phyloP scores from a whole-genome alignment of 2,888 invertebrate species.

The Drosophila mercatorum region DNA sequence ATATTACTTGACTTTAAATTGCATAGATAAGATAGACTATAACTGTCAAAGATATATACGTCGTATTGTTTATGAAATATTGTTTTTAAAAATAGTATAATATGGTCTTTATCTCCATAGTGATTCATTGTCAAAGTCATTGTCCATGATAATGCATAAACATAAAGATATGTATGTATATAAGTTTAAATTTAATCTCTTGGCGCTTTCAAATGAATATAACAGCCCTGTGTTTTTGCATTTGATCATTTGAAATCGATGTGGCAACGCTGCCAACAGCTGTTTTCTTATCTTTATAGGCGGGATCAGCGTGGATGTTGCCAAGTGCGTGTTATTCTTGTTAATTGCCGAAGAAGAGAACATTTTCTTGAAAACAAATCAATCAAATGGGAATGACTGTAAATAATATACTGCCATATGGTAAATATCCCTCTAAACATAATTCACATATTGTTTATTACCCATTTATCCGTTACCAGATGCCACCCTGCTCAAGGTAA shows the following conservation, averaged over 20 bases:
- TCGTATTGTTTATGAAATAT: too few species aligned
- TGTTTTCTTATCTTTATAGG: slow-evolving; percentile 24
- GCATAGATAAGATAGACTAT: neutral
- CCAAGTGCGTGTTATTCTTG: neutral
- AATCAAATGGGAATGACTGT: slow-evolving; percentile 56
- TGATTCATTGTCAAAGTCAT: neutral
- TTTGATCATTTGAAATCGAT: slow-evolving; percentile 9
- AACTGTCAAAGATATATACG: too few species aligned
- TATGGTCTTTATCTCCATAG: neutral
- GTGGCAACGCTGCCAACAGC: slow-evolving; percentile 59
- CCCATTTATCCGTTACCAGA: slow-evolving; percentile 50
- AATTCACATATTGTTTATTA: neutral
- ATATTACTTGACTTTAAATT: slow-evolving; percentile 19
- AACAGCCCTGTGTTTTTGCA: slow-evolving; percentile 20
- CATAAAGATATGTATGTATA: neutral
- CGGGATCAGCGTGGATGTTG: neutral
- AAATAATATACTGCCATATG: slow-evolving; percentile 76
- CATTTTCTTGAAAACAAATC: slow-evolving; percentile 4
- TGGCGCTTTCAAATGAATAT: slow-evolving; percentile 5
- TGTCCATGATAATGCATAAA: neutral
- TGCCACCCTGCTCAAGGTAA: slow-evolving; percentile 78
- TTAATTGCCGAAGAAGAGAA: neutral
- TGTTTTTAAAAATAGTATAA: neutral
- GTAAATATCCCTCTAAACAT: slow-evolving; percentile 48
- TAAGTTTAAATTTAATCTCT: neutral